A percentile compares a stretch with the other conserved stretches of the same genome.
Conservation (phyloP, 2,113 vertebrate species). For the Baryphthengus martii region DNA sequence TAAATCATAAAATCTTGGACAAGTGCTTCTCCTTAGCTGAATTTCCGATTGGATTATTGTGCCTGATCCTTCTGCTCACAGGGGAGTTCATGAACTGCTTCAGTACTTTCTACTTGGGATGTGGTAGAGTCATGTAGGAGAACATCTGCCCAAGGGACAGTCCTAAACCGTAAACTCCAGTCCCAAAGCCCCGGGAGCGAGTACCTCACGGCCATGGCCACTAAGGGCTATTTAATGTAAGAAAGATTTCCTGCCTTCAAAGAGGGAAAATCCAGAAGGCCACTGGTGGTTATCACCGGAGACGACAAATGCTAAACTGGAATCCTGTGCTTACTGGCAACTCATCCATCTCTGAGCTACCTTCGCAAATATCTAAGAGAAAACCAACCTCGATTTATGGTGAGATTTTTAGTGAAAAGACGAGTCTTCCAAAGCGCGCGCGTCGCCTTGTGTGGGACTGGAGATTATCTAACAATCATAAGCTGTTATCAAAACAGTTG, state of each 20-base stretch:
- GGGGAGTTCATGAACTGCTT: not conserved
- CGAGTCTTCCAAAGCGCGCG: accelerated
- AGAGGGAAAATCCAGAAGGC: not conserved
- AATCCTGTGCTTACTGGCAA: not conserved
- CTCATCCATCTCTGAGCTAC: not conserved
- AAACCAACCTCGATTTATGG: not conserved
- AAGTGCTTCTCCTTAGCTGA: not conserved
- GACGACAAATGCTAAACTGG: not conserved
- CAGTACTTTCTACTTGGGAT: not conserved
- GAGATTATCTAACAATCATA: not conserved
- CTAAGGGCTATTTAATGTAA: not conserved
- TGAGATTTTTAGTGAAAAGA: not conserved
- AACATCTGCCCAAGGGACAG: not conserved
- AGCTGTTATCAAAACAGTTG: constrained; percentile 19
- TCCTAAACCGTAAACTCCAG: not conserved
- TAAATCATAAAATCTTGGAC: not conserved
- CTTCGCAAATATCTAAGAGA: not conserved
- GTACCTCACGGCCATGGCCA: not conserved
- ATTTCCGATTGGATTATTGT: not conserved
- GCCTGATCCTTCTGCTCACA: not conserved
- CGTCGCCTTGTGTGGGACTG: not conserved
- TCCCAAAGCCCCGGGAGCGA: not conserved
- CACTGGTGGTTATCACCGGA: not conserved
- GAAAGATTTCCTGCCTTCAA: not conserved
- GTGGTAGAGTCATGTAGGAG: not conserved